Evolutionary conservation across 2,113 vertebrate genomes (phyloP).

Genomic region (Chaetodon auriga): DNA sequence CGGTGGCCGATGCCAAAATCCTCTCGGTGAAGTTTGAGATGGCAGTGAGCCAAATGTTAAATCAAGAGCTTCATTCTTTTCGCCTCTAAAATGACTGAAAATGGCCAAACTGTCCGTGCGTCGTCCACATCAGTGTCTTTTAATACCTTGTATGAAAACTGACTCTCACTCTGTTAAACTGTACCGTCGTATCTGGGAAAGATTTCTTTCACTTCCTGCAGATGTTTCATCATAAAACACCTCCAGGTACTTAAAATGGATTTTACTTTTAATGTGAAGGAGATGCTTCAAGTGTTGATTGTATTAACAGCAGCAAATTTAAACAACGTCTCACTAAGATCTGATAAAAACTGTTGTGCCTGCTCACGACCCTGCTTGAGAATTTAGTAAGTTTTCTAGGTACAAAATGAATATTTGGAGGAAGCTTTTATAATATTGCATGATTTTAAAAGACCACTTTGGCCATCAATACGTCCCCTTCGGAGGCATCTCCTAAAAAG

Average conservation of each 20-base stretch:
- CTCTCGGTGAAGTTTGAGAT: neutral
- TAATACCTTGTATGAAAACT: neutral
- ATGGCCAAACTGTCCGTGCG: neutral
- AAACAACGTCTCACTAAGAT: too few relatives aligned
- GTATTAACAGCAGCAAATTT: too few relatives aligned
- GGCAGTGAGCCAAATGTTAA: conserved; percentile 8
- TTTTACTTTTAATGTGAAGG: too few relatives aligned
- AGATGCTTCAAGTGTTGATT: too few relatives aligned
- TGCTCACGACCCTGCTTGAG: too few relatives aligned
- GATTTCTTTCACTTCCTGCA: too few relatives aligned
- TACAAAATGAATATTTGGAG: neutral
- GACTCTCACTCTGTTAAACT: too few relatives aligned
- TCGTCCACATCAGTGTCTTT: neutral
- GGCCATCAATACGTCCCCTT: neutral
- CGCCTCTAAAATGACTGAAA: neutral
- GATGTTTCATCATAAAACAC: too few relatives aligned
- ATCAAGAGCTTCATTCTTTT: neutral
- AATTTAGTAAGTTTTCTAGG: neutral
- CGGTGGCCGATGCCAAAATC: neutral
- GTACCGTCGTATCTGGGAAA: too few relatives aligned
- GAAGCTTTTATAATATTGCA: neutral
- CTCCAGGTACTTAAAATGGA: too few relatives aligned
- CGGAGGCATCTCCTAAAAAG: neutral
- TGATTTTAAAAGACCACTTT: neutral
- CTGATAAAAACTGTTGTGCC: too few relatives aligned